Evolutionary conservation across 2,888 invertebrate species (phyloP), one percentile per base, ranked within the genome.

Genomic region (Zonitis immaculata): DNA sequence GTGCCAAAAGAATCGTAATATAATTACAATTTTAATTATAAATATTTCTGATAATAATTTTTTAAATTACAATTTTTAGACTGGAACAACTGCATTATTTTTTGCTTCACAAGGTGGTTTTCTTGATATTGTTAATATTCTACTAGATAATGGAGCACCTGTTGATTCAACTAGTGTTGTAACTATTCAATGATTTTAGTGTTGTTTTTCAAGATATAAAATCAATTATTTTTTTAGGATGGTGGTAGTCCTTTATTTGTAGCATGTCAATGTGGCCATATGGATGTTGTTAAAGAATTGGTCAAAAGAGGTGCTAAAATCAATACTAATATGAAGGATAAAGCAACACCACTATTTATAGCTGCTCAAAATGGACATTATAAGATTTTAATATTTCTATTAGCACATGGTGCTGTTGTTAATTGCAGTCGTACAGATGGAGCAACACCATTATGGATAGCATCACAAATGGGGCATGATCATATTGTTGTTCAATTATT

Each of bases 221-320:
- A 45, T 51, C 45, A 44, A 42, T 39, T 49, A 61, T 68, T 70
- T 43, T 72, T 73, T 42, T 74, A 95, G 94, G 95, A 96, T 73
- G 95, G 95, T n/a, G 95, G 95, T 51, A 95, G 95, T 25, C 91
- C 96, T 0, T 78, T 95, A 52, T 94, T 95, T 74, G 89, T 96
- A 49, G 88, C 95, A 46, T 90, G 93, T 62, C 94, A 95, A 71
- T 91, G 92, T 71, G 95, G 94, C 1, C 92, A 95, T 74, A 79
- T 91, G 66, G 88, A 92, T 55, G 88, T 95, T 56, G 94, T 92
- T 4, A 85, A 89, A 64, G 89, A 91, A 72, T 79, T 96, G 6
- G 82, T 95, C 49, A 83, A 84, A 54, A 83, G 88, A 66, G 94
- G 94, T 7, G 90, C 91, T 6, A 81, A 88, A 72, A 85, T 90